Percentiles rank a stretch among this genome's conserved stretches.
Conservation (phyloP, 2,113 vertebrate genomes). For the Oenanthe oenanthe region DNA sequence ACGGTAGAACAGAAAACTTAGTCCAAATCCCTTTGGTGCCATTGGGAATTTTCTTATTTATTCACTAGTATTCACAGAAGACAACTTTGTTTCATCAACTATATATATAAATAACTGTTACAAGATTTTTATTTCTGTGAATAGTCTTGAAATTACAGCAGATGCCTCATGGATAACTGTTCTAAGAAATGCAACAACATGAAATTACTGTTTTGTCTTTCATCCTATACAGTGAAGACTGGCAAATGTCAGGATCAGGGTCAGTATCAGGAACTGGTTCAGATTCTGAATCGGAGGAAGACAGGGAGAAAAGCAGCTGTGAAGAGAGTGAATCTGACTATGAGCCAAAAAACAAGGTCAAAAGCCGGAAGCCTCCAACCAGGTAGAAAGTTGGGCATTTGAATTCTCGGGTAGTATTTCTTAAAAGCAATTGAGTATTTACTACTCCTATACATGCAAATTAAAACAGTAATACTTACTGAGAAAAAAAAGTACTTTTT, state of each 20-base stretch:
- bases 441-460: accelerated
- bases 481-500: not conserved
- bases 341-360: conserved; percentile 94
- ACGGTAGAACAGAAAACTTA: not conserved
- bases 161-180: not conserved
- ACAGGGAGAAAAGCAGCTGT: conserved; percentile 80
- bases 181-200: not conserved
- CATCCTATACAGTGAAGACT: conserved; percentile 79
- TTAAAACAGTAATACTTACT: not conserved
- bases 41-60: not conserved
- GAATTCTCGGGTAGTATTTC: not conserved
- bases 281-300: conserved; percentile 86
- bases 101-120: not conserved
- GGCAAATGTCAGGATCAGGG: conserved; percentile 91
- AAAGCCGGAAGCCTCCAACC: conserved; percentile 90
- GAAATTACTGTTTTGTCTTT: conserved; percentile 21
- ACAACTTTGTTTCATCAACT: not conserved
- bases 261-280: conserved; percentile 80
- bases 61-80: not conserved
- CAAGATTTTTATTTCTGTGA: not conserved
- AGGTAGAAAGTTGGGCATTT: conserved; percentile 76
- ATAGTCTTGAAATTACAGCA: not conserved
- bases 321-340: conserved; percentile 97
- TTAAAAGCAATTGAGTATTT: not conserved
- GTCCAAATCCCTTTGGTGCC: not conserved